Percentiles rank a stretch among this genome's conserved stretches.
Conservation (phyloP, 2,797 vertebrate species). For the Meda fulgida region DNA sequence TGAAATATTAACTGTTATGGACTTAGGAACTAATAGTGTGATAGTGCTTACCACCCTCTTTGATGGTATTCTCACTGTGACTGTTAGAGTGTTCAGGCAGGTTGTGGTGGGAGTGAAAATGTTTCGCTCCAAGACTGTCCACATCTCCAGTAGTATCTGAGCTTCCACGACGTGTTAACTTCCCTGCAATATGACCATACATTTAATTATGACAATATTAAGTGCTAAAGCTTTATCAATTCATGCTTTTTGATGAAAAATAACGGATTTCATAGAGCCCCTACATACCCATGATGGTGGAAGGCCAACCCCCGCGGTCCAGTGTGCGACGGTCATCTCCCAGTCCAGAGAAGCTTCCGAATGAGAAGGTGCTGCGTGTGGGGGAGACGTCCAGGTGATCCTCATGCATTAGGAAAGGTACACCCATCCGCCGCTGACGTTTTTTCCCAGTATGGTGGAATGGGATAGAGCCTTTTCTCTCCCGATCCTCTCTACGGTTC, state of each 20-base stretch:
- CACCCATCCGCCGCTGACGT: slow-evolving; percentile 91
- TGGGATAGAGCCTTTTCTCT: slow-evolving; percentile 96
- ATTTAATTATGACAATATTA: not conserved
- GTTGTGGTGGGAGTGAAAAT: slow-evolving; percentile 95
- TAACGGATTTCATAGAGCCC: not conserved
- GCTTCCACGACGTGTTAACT: slow-evolving; percentile 92
- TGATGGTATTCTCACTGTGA: slow-evolving; percentile 92
- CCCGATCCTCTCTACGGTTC: slow-evolving; percentile 93
- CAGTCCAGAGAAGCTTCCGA: slow-evolving; percentile 93
- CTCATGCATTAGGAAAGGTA: slow-evolving; percentile 94
- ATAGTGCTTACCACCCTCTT: slow-evolving; percentile 80
- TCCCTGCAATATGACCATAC: slow-evolving; percentile 76
- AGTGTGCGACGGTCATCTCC: slow-evolving; percentile 92
- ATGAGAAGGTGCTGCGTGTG: slow-evolving; percentile 97
- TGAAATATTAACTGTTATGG: not conserved
- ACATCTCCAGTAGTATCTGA: slow-evolving; percentile 91
- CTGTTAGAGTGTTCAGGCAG: slow-evolving; percentile 96
- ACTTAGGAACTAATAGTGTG: not conserved
- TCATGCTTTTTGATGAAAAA: not conserved
- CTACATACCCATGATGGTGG: slow-evolving; percentile 90
- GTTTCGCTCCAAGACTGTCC: slow-evolving; percentile 90
- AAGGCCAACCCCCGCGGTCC: slow-evolving; percentile 95
- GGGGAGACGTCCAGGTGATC: slow-evolving; percentile 96
- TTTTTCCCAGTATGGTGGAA: slow-evolving; percentile 95
- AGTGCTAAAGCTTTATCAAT: not conserved